Conservation (phyloP, 2,797 vertebrate species). For the Gorsachius magnificus region DNA sequence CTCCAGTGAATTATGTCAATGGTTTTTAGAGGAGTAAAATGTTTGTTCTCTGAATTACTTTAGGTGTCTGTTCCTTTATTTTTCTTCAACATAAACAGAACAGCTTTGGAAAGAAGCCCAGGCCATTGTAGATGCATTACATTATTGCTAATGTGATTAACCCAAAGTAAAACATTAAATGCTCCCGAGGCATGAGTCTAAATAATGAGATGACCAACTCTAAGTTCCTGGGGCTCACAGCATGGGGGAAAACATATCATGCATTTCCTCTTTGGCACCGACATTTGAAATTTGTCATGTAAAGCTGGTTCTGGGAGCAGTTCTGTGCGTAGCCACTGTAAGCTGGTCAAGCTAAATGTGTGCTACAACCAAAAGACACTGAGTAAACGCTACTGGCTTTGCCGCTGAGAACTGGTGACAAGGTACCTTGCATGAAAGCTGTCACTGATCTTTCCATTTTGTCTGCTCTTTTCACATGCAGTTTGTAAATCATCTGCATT, state of each 20-base stretch:
- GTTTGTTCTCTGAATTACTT: conserved; percentile 53
- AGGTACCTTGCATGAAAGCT: background rate
- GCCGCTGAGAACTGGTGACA: background rate
- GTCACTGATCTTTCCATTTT: background rate
- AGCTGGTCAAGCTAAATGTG: background rate
- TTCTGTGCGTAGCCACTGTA: background rate
- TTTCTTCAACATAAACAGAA: conserved; percentile 24
- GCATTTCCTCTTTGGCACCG: background rate
- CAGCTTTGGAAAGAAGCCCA: conserved; percentile 53
- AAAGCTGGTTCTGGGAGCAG: background rate
- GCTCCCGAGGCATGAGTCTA: conserved; percentile 14
- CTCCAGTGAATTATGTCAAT: conserved; percentile 43
- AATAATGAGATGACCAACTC: conserved; percentile 8
- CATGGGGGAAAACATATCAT: background rate
- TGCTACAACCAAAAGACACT: background rate
- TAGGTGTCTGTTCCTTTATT: conserved; percentile 45
- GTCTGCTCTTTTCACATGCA: background rate
- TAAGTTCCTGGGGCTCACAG: background rate
- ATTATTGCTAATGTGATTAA: conserved; percentile 47
- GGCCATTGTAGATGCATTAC: background rate
- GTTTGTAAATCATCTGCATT: background rate
- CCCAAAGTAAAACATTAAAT: conserved; percentile 33
- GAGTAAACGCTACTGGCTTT: background rate
- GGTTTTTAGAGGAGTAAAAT: conserved; percentile 41
- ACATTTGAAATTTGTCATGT: background rate